Conservation (phyloP, 2,888 invertebrate genomes). For the Aphelenchoides bicaudatus region DNA sequence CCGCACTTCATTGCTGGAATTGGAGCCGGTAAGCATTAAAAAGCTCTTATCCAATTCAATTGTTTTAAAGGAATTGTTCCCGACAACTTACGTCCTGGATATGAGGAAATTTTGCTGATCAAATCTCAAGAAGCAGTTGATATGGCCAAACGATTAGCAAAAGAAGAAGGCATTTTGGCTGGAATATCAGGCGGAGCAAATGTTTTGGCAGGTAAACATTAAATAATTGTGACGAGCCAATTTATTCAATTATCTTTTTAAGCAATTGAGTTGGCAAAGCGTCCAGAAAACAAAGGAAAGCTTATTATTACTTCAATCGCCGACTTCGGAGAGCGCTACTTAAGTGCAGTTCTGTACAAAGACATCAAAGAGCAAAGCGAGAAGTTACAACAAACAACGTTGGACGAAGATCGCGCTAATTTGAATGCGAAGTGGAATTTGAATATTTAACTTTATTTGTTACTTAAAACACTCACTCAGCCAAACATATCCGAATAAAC, state of each 20-base stretch:
- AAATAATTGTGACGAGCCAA: neutral
- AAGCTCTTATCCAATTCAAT: too few species aligned
- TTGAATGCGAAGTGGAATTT: neutral
- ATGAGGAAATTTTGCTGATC: slow-evolving; percentile 39
- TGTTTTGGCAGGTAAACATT: slow-evolving; percentile 41
- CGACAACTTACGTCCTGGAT: slow-evolving; percentile 43
- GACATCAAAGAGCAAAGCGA: slow-evolving; percentile 8
- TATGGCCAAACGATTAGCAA: slow-evolving; percentile 46
- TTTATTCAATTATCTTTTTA: slow-evolving; percentile 10
- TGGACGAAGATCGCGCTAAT: slow-evolving; percentile 6
- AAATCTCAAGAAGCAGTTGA: slow-evolving; percentile 45
- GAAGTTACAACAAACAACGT: slow-evolving; percentile 10
- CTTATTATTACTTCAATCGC: slow-evolving; percentile 52
- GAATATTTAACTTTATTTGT: neutral
- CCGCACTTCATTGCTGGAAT: slow-evolving; percentile 35
- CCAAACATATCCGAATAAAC: neutral
- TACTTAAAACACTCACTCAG: neutral
- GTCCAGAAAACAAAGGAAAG: slow-evolving; percentile 54
- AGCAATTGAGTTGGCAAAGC: slow-evolving; percentile 41
- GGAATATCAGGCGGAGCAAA: slow-evolving; percentile 51
- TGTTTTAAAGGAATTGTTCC: slow-evolving; percentile 52
- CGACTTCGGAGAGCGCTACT: slow-evolving; percentile 51
- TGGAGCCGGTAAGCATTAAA: too few species aligned
- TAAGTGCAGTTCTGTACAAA: slow-evolving; percentile 27
- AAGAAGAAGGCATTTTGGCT: slow-evolving; percentile 45